These are phyloP conservation scores for Drosophila aldrichi DNA, from an alignment of 2,888 invertebrate species.

Conservation along the genomic window DNA sequence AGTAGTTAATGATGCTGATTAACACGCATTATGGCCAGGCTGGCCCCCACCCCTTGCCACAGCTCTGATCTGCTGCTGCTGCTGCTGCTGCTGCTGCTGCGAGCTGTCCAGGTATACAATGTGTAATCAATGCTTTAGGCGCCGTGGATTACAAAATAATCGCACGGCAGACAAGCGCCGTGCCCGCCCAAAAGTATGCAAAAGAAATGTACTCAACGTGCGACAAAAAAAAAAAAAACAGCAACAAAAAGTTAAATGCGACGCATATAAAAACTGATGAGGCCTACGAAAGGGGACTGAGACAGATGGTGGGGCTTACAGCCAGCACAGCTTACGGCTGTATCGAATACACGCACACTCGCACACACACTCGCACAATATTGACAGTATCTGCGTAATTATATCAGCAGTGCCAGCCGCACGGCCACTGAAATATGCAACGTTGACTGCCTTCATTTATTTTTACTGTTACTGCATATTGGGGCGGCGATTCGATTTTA, in stretches of 20 bases:
- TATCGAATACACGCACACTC: slow-evolving; percentile 25
- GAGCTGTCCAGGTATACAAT: slow-evolving; percentile 48
- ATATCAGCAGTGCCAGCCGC: slow-evolving; percentile 74
- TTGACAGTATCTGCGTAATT: slow-evolving; percentile 83
- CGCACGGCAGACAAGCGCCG: slow-evolving; percentile 42
- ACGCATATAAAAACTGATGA: slow-evolving; percentile 67
- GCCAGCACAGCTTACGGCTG: slow-evolving; percentile 37
- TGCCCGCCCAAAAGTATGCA: slow-evolving; percentile 75
- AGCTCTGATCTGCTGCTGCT: too few relatives aligned
- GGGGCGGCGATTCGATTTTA: slow-evolving; percentile 56
- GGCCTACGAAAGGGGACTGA: slow-evolving; percentile 21
- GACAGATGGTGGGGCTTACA: slow-evolving; percentile 32
- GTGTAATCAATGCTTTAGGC: slow-evolving; percentile 79
- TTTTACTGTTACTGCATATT: slow-evolving; percentile 82
- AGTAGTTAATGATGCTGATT: slow-evolving; percentile 82
- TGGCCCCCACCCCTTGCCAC: neutral
- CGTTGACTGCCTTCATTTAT: slow-evolving; percentile 82
- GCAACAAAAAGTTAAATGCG: slow-evolving; percentile 54
- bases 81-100: too few relatives aligned
- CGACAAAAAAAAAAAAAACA: slow-evolving; percentile 6
- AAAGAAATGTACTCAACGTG: slow-evolving; percentile 38
- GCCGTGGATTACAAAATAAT: slow-evolving; percentile 78
- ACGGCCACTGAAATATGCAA: slow-evolving; percentile 77
- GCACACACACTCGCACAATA: slow-evolving; percentile 51
- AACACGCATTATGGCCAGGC: slow-evolving; percentile 75